phyloP scores from a whole-genome alignment of 2,888 invertebrate species.

The Troides oblongomaculatus region DNA sequence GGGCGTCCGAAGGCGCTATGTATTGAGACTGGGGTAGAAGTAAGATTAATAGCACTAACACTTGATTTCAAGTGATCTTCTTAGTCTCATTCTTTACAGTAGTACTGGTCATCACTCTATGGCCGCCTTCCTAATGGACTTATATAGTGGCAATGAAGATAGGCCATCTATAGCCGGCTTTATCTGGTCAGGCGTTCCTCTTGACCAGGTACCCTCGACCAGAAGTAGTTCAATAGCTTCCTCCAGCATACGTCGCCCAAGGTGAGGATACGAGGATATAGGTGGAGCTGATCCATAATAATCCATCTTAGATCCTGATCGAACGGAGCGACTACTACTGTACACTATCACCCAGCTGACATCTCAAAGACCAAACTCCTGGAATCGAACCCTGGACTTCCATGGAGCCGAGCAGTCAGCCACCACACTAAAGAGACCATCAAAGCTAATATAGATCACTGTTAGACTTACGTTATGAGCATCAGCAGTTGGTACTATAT shows the following conservation, averaged over 20 bases:
- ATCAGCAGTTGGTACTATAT: conserved; percentile 91
- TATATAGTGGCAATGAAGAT: not conserved
- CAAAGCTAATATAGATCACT: not conserved
- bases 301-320: too few species aligned
- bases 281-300: too few species aligned
- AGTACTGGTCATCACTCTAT: not conserved
- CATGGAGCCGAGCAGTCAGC: not conserved
- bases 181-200: not conserved
- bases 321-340: too few species aligned
- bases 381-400: too few species aligned
- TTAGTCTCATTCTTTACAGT: not conserved
- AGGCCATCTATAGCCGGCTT: not conserved
- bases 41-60: not conserved
- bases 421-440: too few species aligned
- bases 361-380: too few species aligned
- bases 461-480: conserved; percentile 85
- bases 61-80: not conserved
- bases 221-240: too few species aligned
- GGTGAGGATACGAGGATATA: too few species aligned
- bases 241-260: too few species aligned
- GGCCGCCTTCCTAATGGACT: not conserved
- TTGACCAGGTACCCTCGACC: not conserved
- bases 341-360: too few species aligned
- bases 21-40: conserved; percentile 86
- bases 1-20: conserved; percentile 89